phyloP scores from a whole-genome alignment of 2,888 invertebrate genomes.

The Seira musarum region DNA sequence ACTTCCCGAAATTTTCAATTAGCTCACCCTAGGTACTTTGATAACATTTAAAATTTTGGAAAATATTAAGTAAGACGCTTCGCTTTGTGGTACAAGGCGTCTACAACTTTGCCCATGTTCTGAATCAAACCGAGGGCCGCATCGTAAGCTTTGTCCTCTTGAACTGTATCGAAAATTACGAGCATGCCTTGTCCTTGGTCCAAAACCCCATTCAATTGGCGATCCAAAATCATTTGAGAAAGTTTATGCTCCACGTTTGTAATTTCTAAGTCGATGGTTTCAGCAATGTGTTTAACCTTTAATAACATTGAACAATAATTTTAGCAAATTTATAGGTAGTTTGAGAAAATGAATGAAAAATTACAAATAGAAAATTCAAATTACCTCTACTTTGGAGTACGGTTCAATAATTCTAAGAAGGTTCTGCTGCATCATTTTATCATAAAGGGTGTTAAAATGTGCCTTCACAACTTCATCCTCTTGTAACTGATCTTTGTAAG shows the following conservation, averaged over 20 bases:
- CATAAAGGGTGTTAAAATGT: slow-evolving; percentile 96
- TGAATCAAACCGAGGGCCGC: slow-evolving; percentile 97
- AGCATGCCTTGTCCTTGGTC: slow-evolving; percentile 99
- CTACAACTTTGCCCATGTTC: slow-evolving; percentile 99
- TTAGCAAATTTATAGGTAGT: neutral
- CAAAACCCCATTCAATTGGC: slow-evolving; percentile 96
- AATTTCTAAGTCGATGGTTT: slow-evolving; percentile 91
- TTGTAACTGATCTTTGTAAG: slow-evolving; percentile 90
- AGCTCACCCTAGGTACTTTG: too few species aligned
- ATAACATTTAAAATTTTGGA: slow-evolving; percentile 15
- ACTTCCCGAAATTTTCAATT: too few species aligned
- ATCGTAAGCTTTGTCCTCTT: slow-evolving; percentile 97
- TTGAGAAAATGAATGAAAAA: neutral
- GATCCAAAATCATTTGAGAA: slow-evolving; percentile 99
- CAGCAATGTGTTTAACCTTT: slow-evolving; percentile 85
- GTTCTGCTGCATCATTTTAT: slow-evolving; percentile 99
- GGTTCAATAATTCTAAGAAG: slow-evolving; percentile 98
- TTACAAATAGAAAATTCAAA: slow-evolving; percentile 20
- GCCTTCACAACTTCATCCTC: slow-evolving; percentile 95
- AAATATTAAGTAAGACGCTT: slow-evolving; percentile 90
- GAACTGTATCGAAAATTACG: slow-evolving; percentile 96
- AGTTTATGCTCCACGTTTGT: slow-evolving; percentile 97
- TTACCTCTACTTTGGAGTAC: slow-evolving; percentile 93
- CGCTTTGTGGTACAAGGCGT: slow-evolving; percentile 98
- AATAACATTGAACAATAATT: slow-evolving; percentile 12